Percentiles rank a stretch among this genome's conserved stretches.
Evolutionary conservation across 2,113 vertebrate species (phyloP).

Genomic region (Ceuthmochares aereus): DNA sequence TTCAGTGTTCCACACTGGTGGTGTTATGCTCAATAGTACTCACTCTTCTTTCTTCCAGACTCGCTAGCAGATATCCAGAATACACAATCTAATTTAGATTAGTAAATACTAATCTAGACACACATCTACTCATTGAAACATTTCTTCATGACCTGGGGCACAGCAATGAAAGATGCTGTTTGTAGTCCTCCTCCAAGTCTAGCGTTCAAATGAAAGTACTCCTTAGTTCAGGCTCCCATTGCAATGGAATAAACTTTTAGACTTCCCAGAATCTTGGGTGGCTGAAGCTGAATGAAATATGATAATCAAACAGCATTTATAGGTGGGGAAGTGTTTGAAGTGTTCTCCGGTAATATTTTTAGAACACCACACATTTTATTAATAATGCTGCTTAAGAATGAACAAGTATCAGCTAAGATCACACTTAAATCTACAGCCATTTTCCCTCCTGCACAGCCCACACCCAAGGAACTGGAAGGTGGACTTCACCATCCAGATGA

Average conservation of each 20-base stretch:
- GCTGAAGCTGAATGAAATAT: not conserved
- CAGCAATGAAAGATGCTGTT: not conserved
- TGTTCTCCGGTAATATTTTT: not conserved
- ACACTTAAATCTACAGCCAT: not conserved
- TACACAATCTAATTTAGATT: not conserved
- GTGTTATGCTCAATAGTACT: not conserved
- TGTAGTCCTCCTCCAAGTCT: not conserved
- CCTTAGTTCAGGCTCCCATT: not conserved
- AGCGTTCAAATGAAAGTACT: not conserved
- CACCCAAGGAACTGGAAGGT: not conserved
- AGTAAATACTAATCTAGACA: not conserved
- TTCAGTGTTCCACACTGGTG: not conserved
- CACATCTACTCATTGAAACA: not conserved
- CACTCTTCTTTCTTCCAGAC: not conserved
- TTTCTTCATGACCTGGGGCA: not conserved
- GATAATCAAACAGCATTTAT: not conserved
- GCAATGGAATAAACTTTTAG: not conserved
- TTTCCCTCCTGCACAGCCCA: not conserved
- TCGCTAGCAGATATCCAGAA: not conserved
- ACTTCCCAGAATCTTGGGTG: not conserved
- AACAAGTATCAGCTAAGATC: not conserved
- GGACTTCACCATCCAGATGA: not conserved
- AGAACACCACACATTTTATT: not conserved
- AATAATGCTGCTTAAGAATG: not conserved
- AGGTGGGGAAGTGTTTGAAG: no score